Evolutionary conservation across 2,113 vertebrate genomes (phyloP).

Genomic region (Clarias batrachus): DNA sequence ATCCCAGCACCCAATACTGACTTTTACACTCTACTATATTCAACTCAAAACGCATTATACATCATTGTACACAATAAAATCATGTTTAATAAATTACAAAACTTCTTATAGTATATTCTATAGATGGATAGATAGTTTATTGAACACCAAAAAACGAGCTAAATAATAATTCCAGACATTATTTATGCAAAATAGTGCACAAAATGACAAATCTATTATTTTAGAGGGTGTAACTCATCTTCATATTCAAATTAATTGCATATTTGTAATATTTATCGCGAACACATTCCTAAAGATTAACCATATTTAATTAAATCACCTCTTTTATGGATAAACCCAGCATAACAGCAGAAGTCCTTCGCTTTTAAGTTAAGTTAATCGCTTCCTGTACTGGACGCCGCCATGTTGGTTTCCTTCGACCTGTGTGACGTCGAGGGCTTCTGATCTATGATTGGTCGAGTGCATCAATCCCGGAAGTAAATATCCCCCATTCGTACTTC

Average conservation of each 20-base stretch:
- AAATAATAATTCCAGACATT: background rate
- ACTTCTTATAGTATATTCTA: background rate
- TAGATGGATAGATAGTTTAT: background rate
- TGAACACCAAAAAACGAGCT: background rate
- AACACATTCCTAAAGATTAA: background rate
- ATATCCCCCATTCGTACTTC: background rate
- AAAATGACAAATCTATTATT: background rate
- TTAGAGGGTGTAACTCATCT: no score
- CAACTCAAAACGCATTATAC: background rate
- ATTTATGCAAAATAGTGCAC: background rate
- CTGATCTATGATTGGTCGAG: constrained; percentile 72
- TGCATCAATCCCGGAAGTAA: background rate
- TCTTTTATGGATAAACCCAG: constrained; percentile 79
- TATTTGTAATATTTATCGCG: background rate
- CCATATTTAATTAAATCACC: constrained; percentile 60
- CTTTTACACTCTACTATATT: no score
- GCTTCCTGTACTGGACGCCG: constrained; percentile 43
- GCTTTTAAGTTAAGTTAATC: background rate
- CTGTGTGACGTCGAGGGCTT: constrained; percentile 35
- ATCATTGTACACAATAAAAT: background rate
- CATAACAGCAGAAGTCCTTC: constrained; percentile 64
- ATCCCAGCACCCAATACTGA: background rate
- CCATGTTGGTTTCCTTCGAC: constrained; percentile 63
- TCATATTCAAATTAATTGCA: background rate
- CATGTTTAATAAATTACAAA: no score